Base-by-base conservation (phyloP, 2,797 vertebrate species). In the Mastacembelus armatus region DNA sequence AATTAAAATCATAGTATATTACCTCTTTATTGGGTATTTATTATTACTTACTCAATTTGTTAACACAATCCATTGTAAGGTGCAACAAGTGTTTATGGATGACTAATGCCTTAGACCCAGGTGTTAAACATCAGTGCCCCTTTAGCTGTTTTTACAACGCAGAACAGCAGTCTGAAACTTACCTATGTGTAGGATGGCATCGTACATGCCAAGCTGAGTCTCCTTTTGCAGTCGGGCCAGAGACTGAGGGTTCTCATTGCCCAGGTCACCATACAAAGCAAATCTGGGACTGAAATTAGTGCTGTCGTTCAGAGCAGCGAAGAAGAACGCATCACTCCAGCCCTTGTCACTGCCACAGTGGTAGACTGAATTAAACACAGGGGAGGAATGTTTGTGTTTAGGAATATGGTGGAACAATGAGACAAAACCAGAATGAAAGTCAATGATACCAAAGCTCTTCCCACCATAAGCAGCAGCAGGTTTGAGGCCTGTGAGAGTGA, bases 191-290 rank as follows among this genome's bases (percentile, higher is more conserved):
- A 97, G 91, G 66, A 97, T 88, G 33, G 64, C 91, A 0, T 97
- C 95, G 8, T 95, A 97, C 94, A 94, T 92, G 73, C 92, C 92
- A n/a, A 89, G 78, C 85, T 95, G 94, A 0, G 94, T 93, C 61
- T 97, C 96, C 64, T 94, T 94, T 81, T 92, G 95, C 55, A 97
- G 91, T 11, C 94, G 87, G n/a, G 94, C 93, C 48, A 97, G 88
- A 39, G 96, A 95, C 86, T 95, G 96, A 0, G 96, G 92, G 83
- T 97, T 97, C 63, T 95, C 93, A 5, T 96, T 94, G 10, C 96
- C 96, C 88, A 97, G 73, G 77, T 97, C 96, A 4, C 96, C 96
- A 22, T 94, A 97, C 18, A 97, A 73, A 26, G 93, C 95, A 54
- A 97, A 93, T 30, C 85, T 93, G 39, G 96, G 95, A 42, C 94